phyloP scores from a whole-genome alignment of 1,140 invertebrate species.

The Agrypnia vestita region DNA sequence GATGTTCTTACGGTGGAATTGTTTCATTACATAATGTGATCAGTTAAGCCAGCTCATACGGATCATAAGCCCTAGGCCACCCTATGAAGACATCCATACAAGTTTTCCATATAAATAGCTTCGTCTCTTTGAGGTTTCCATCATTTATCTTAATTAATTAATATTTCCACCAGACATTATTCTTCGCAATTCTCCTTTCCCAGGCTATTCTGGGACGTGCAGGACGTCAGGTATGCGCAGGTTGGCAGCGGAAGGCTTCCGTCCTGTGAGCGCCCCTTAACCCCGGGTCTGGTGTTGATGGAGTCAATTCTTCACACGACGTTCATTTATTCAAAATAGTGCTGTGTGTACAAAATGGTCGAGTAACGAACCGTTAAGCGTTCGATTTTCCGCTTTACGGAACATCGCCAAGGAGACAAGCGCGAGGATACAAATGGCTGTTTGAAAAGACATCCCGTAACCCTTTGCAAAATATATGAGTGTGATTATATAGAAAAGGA shows the following conservation, averaged over 20 bases:
- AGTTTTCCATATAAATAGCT: too few species aligned
- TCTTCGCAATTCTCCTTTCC: background rate
- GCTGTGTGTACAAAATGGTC: constrained; percentile 50
- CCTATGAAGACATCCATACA: too few species aligned
- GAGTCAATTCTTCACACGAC: background rate
- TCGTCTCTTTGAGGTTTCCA: too few species aligned
- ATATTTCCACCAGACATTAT: too few species aligned
- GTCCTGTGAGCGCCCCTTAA: background rate
- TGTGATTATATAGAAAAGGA: too few species aligned
- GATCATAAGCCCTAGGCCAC: too few species aligned
- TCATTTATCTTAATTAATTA: too few species aligned
- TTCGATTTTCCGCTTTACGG: constrained; percentile 51
- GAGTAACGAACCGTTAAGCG: constrained; percentile 59
- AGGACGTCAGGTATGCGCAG: constrained; percentile 15
- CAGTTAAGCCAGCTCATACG: too few species aligned
- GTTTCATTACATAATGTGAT: too few species aligned
- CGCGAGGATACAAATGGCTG: background rate
- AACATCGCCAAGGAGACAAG: constrained; percentile 1
- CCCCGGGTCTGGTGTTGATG: background rate
- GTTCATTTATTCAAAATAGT: constrained; percentile 57
- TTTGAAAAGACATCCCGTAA: background rate
- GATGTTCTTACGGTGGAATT: too few species aligned
- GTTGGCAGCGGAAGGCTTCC: background rate
- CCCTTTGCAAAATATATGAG: background rate
- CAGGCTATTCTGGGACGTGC: background rate